A percentile compares a stretch with the other conserved stretches of the same genome.
Conservation (phyloP, 2,888 invertebrate species). For the Prosopocoilus inquinatus region DNA sequence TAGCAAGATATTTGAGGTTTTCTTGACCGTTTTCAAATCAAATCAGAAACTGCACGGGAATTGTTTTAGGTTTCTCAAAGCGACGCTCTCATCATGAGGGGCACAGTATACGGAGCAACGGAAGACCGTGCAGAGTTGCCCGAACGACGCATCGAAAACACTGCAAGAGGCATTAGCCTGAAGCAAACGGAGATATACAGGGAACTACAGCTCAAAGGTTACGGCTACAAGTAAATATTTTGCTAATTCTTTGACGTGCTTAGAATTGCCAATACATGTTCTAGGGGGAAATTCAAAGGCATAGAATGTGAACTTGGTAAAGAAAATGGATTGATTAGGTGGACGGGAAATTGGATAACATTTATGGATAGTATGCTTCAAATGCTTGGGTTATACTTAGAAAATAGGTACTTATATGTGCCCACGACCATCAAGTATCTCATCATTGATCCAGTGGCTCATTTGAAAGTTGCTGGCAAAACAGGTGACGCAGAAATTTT, state of each 20-base stretch:
- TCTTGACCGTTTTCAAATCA: neutral
- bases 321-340: conserved; percentile 56
- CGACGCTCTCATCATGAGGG: conserved; percentile 65
- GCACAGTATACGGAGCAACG: conserved; percentile 57
- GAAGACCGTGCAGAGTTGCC: neutral
- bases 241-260: no score
- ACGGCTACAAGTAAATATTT: conserved; percentile 44
- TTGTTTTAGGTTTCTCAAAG: conserved; percentile 63
- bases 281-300: conserved; percentile 29
- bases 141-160: neutral
- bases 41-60: neutral
- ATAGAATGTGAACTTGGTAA: conserved; percentile 25
- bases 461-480: conserved; percentile 21
- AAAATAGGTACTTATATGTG: conserved; percentile 66
- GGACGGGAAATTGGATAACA: conserved; percentile 83
- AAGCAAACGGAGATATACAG: conserved; percentile 63
- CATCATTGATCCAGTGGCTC: conserved; percentile 21
- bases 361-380: conserved; percentile 89
- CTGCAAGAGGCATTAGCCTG: neutral
- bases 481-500: conserved; percentile 27
- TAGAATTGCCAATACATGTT: no score
- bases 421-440: conserved; percentile 53
- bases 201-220: conserved; percentile 66
- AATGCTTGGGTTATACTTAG: conserved; percentile 66
- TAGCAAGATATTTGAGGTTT: conserved; percentile 40